Evolutionary conservation across 2,113 vertebrate genomes (phyloP).

Genomic region (Gadus macrocephalus): DNA sequence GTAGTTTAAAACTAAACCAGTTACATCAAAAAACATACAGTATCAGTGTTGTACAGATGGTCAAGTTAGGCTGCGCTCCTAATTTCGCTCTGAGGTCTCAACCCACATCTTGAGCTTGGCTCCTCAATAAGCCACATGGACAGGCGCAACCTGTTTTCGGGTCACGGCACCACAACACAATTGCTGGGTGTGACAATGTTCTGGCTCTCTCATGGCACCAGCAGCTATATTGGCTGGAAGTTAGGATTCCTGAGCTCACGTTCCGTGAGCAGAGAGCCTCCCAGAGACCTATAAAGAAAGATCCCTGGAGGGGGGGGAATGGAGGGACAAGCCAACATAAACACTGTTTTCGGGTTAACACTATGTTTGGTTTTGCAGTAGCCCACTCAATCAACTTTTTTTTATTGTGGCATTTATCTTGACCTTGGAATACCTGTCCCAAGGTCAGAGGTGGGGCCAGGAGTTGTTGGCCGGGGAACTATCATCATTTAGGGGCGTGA

Average conservation of each 20-base stretch:
- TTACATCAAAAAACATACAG: constrained; percentile 27
- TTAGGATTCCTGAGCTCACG: constrained; percentile 15
- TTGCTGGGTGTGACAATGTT: constrained; percentile 59
- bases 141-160: constrained; percentile 53
- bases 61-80: constrained; percentile 43
- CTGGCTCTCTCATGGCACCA: constrained; percentile 33
- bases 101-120: constrained; percentile 56
- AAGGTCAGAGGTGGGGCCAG: no score
- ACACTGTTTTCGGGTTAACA: constrained; percentile 11
- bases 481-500: no score
- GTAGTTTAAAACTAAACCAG: not conserved
- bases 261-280: constrained; percentile 14
- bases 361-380: constrained; percentile 9
- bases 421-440: no score
- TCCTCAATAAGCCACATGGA: constrained; percentile 56
- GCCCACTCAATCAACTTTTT: not conserved
- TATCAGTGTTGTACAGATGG: constrained; percentile 28
- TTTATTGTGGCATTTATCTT: no score
- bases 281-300: constrained; percentile 12
- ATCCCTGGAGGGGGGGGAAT: constrained; percentile 6
- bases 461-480: no score
- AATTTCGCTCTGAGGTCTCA: constrained; percentile 64
- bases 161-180: constrained; percentile 54
- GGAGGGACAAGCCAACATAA: not conserved
- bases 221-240: constrained; percentile 48